Base-by-base conservation (phyloP, 2,113 vertebrate species). In the Dolichallabes microphthalmus region DNA sequence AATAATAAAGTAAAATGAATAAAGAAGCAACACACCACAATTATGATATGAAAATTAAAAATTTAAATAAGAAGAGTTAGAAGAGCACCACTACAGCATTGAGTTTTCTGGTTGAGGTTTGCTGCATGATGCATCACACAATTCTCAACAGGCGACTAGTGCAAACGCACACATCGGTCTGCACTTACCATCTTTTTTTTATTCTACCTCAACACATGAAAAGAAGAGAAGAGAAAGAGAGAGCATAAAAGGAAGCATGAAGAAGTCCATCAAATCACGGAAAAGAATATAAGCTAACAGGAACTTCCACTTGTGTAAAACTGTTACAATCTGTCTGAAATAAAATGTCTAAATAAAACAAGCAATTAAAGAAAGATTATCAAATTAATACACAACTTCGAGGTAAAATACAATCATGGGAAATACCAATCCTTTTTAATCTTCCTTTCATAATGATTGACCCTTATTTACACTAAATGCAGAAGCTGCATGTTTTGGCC, bases 121-220 rank as follows among this genome's bases (percentile, higher is more conserved):
- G 52, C 27, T 32, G 71, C 85, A 88, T 45, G 57, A 66, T 71
- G 86, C 88, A 86, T 55, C 78, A 89, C 88, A 91, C 83, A 50
- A 75, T 79, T 91, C 92, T 91, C 27, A 91, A 90, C 87, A 95
- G 93, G 93, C 94, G 94, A 90, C 94, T 92, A 93, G 89, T 83
- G 90, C 90, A 92, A 91, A 94, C 92, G 93, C 93, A 94, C 94
- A 95, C 93, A 90, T 87, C 93, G 90, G 92, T 95, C 94, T 94
- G 93, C 95, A 98, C 98, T 99, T 97, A 99, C 97, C 97, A 98
- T 98, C 94, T 96, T 98, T 95, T 97, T 96, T 93, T 95, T 95
- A 96, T 96, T 98, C 97, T 99, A 98, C 96, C 96, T 98, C 96
- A 97, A 94, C 96, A 91, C 90, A 94, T 95, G 94, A 95, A 95